Percentiles rank a stretch among this genome's conserved stretches.
These are phyloP conservation scores for Rhabdomys pumilio DNA, from an alignment of 2,797 vertebrate genomes.

Conservation along the genomic window DNA sequence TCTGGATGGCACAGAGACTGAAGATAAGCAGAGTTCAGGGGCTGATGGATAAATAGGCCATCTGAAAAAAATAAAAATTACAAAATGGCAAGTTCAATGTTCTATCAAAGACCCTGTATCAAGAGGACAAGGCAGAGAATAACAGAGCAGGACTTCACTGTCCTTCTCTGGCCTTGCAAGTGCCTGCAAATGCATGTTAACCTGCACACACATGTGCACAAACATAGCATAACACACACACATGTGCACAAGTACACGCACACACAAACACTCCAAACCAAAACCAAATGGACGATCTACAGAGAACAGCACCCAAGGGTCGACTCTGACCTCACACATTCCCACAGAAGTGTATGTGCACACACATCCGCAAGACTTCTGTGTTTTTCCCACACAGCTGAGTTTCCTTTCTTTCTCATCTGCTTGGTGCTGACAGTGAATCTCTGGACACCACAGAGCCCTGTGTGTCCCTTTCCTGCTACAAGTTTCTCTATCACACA, in stretches of 20 bases:
- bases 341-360: background rate
- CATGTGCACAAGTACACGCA: background rate
- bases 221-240: background rate
- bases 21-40: background rate
- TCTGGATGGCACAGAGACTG: background rate
- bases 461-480: background rate
- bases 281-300: no score
- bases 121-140: background rate
- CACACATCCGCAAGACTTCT: background rate
- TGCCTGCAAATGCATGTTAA: background rate
- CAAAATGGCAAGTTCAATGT: background rate
- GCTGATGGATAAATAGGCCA: background rate
- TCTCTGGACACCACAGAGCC: background rate
- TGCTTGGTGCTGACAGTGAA: background rate
- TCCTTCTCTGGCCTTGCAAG: background rate
- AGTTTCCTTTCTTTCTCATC: background rate
- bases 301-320: background rate
- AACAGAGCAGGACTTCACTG: background rate
- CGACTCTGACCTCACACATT: background rate
- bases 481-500: background rate
- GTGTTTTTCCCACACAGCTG: no score
- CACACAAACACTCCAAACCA: background rate
- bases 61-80: background rate
- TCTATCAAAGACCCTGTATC: background rate
- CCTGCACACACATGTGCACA: background rate